Evolutionary conservation across 1,140 invertebrate species (phyloP), one percentile per base, ranked within the genome.

Genomic region (Plutomurus gul): DNA sequence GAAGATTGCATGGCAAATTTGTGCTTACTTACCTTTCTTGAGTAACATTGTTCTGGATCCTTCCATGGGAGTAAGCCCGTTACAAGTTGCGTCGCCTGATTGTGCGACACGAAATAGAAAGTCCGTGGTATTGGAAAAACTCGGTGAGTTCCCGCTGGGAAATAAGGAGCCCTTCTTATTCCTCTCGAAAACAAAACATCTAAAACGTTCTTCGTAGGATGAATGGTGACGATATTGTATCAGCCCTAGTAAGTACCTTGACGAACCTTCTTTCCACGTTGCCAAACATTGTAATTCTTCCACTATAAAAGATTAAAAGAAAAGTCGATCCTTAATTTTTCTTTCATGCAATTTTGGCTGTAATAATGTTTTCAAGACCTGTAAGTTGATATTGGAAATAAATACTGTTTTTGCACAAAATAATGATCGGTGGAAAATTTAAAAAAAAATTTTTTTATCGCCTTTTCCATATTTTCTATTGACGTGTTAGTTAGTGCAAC

Each of bases 31-130:
- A 79, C 77, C 71, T 75, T 51, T 51, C 13, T 65, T 46, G 11
- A 79, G 72, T 7, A 71, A 74, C 25, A 79, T 40, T 0, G 46
- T 82, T 92, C 92, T 13, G 89, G 91, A 47, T 89, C 87, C 74
- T 89, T 90, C n/a, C 20, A 46, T 47, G 13, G 60, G n/a, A 46
- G 73, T 76, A 2, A 95, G 87, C 1, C 93, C 93, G 72, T 90
- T 93, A 85, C 94, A 95, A 8, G 92, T 93, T 3, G 93, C 93
- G 83, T 95, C 93, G 0, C 92, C 93, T 6, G 92, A 93, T 83
- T 94, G 92, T 8, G 93, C 93, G 25, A 95, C 89, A 83, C 90
- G 86, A 84, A 90, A 91, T 81, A 85, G 84, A n/a, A 76, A 81
- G 88, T 79, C 71, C 4, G 71, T 37, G 37, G 72, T 75, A 47